A percentile compares a stretch with the other conserved stretches of the same genome.
Evolutionary conservation across 2,797 vertebrate genomes (phyloP).

Genomic region (Philypnodon macrostomus): DNA sequence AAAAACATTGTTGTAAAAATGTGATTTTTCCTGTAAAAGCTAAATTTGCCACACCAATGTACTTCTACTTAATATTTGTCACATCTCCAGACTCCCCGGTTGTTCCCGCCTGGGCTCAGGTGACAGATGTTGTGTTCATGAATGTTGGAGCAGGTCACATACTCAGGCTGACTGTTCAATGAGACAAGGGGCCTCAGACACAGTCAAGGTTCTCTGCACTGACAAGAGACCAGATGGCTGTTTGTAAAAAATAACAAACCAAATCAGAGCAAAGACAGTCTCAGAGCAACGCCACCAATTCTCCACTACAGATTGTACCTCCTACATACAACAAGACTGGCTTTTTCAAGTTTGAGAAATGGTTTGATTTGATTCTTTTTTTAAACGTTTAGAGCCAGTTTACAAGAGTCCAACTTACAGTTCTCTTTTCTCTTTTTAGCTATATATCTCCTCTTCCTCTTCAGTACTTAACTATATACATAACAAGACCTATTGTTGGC

Average conservation of each 20-base stretch:
- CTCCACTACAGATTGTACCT: constrained; percentile 31
- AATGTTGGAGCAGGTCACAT: constrained; percentile 59
- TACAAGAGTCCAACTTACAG: too few species aligned
- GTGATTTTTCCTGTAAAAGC: too few species aligned
- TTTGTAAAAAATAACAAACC: constrained; percentile 61
- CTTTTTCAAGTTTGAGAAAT: constrained; percentile 42
- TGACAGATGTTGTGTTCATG: constrained; percentile 62
- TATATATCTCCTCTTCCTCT: too few species aligned
- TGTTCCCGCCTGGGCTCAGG: constrained; percentile 33
- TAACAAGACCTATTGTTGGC: too few species aligned
- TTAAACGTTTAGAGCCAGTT: too few species aligned
- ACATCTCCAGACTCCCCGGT: constrained; percentile 8
- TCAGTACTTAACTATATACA: too few species aligned
- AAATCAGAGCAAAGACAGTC: constrained; percentile 41
- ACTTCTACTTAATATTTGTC: constrained; percentile 23
- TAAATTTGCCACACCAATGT: background rate
- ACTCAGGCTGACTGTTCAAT: constrained; percentile 62
- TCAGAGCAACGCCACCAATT: constrained; percentile 31
- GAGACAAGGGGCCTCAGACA: constrained; percentile 63
- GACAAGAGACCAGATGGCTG: constrained; percentile 69
- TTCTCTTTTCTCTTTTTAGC: too few species aligned
- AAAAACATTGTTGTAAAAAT: too few species aligned
- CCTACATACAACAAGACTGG: constrained; percentile 29
- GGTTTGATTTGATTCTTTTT: constrained; percentile 30
- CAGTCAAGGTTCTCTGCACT: constrained; percentile 63